phyloP scores from a whole-genome alignment of 2,113 vertebrate genomes.

The Nymphicus hollandicus region DNA sequence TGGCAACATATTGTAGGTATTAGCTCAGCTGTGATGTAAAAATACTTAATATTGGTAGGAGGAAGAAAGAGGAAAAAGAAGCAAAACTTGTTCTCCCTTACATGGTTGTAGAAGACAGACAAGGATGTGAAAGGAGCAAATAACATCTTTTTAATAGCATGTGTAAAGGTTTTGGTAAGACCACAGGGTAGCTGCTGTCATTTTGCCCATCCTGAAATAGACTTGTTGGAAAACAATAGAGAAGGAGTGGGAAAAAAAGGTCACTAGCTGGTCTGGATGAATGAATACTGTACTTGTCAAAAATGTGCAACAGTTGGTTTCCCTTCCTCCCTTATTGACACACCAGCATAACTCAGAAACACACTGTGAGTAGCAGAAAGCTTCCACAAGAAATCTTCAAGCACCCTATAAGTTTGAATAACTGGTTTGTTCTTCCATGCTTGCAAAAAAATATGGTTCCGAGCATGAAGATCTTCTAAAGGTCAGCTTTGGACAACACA shows the following conservation, averaged over 20 bases:
- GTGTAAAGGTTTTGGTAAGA: neutral
- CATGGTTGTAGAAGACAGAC: conserved; percentile 20
- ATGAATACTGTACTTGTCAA: neutral
- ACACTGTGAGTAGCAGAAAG: neutral
- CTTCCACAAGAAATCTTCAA: neutral
- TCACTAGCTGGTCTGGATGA: neutral
- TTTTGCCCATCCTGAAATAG: neutral
- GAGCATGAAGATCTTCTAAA: neutral
- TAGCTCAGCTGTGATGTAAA: conserved; percentile 14
- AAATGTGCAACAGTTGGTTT: neutral
- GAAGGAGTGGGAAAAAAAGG: neutral
- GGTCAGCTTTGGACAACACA: neutral
- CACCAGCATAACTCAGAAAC: neutral
- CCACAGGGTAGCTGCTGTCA: neutral
- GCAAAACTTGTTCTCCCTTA: conserved; percentile 12
- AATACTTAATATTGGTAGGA: conserved; percentile 17
- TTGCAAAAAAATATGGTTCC: neutral
- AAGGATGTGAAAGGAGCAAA: neutral
- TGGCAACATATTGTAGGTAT: conserved; percentile 27
- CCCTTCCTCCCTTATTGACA: neutral
- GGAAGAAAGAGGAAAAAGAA: neutral
- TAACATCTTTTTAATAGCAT: neutral
- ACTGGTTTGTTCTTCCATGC: neutral
- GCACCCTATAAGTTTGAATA: neutral
- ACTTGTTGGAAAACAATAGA: neutral